Percentiles rank a stretch among this genome's conserved stretches.
These are phyloP conservation scores for Diglossa cyanea DNA, from an alignment of 2,797 vertebrate genomes.

Conservation along the genomic window DNA sequence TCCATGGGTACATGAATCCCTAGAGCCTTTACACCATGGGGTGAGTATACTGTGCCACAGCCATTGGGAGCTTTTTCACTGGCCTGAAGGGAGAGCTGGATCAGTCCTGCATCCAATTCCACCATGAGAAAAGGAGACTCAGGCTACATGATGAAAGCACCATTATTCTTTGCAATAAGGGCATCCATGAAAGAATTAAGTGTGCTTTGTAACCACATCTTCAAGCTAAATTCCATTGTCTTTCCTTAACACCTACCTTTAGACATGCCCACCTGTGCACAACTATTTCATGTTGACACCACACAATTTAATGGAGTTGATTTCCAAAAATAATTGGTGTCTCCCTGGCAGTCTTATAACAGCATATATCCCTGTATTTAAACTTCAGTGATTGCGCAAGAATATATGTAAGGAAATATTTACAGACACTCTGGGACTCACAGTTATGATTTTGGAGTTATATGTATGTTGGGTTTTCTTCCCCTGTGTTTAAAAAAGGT, in stretches of 20 bases:
- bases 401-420: not conserved
- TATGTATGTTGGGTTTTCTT: not conserved
- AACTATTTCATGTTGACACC: not conserved
- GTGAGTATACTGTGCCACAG: not conserved
- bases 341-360: not conserved
- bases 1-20: not conserved
- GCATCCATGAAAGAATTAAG: not conserved
- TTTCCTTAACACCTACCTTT: not conserved
- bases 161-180: not conserved
- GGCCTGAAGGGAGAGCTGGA: not conserved
- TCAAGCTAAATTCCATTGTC: not conserved
- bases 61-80: not conserved
- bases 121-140: not conserved
- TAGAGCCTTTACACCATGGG: not conserved
- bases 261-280: not conserved
- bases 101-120: not conserved
- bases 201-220: not conserved
- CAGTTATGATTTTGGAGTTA: not conserved
- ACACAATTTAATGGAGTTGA: not conserved
- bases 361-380: not conserved
- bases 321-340: not conserved
- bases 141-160: not conserved
- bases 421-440: not conserved
- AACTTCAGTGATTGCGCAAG: not conserved
- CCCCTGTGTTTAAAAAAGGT: slow-evolving; percentile 5